Percentiles rank a stretch among this genome's conserved stretches.
These are phyloP conservation scores for Antrozous pallidus DNA, from an alignment of 2,797 vertebrate species.

Conservation along the genomic window DNA sequence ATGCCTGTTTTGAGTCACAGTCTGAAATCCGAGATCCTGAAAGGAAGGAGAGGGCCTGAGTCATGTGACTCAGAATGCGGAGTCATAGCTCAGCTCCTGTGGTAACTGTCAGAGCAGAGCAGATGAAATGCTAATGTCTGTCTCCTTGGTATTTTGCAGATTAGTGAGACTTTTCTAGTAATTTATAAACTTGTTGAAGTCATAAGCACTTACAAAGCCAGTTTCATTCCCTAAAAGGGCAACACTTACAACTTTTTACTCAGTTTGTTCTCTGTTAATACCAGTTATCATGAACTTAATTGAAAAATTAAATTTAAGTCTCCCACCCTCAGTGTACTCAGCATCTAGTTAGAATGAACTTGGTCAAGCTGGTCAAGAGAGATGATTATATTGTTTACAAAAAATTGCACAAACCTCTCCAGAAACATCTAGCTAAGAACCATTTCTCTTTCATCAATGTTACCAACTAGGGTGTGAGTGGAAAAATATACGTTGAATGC, in stretches of 20 bases:
- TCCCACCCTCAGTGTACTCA: background rate
- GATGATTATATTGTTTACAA: background rate
- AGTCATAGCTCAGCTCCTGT: slow-evolving; percentile 47
- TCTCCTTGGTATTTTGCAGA: slow-evolving; percentile 47
- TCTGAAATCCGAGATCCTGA: background rate
- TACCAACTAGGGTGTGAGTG: background rate
- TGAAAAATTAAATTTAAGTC: background rate
- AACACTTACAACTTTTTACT: background rate
- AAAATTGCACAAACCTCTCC: background rate
- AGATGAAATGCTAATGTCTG: slow-evolving; percentile 53
- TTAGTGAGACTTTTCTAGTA: slow-evolving; percentile 32
- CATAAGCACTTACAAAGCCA: background rate
- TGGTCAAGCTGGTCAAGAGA: background rate
- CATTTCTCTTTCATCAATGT: background rate
- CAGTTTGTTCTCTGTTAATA: background rate
- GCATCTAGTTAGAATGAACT: background rate
- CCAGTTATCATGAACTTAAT: background rate
- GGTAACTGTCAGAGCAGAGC: slow-evolving; percentile 45
- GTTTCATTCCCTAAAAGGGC: background rate
- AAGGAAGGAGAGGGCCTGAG: background rate
- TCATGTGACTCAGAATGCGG: background rate
- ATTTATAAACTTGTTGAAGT: slow-evolving; percentile 53
- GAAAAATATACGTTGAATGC: background rate
- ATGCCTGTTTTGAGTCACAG: background rate
- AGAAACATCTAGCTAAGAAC: background rate